Conservation (phyloP, 2,888 invertebrate genomes). For the Leucania comma region DNA sequence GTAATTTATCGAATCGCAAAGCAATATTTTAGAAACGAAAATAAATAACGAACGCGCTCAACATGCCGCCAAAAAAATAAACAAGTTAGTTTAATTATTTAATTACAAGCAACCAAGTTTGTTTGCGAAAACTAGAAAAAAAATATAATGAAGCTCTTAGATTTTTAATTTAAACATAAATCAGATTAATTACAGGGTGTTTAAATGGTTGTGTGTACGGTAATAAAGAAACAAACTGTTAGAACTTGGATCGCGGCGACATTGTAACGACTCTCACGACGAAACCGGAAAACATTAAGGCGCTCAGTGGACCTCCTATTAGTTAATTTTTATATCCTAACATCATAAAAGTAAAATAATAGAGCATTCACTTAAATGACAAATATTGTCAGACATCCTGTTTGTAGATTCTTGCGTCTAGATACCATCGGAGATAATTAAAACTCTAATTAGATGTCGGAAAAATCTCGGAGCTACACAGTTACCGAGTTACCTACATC, state of each 20-base stretch:
- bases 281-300: slow-evolving; percentile 73
- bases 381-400: slow-evolving; percentile 61
- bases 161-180: slow-evolving; percentile 68
- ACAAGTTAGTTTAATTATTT: slow-evolving; percentile 55
- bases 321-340: slow-evolving; percentile 59
- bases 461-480: slow-evolving; percentile 40
- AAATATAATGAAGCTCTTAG: slow-evolving; percentile 53
- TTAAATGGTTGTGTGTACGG: slow-evolving; percentile 65
- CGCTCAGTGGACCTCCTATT: slow-evolving; percentile 57
- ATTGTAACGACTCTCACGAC: slow-evolving; percentile 64
- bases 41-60: slow-evolving; percentile 25
- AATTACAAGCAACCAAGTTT: slow-evolving; percentile 54
- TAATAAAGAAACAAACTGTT: slow-evolving; percentile 68
- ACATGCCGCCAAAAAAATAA: slow-evolving; percentile 41
- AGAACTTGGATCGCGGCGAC: slow-evolving; percentile 61
- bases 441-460: slow-evolving; percentile 44
- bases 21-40: slow-evolving; percentile 16
- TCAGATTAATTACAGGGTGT: slow-evolving; percentile 69
- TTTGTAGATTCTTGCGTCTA: slow-evolving; percentile 35
- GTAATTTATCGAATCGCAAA: slow-evolving; percentile 18
- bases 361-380: slow-evolving; percentile 52
- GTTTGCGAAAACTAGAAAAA: slow-evolving; percentile 48
- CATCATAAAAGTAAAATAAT: slow-evolving; percentile 53
- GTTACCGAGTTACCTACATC: slow-evolving; percentile 48
- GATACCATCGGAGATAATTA: slow-evolving; percentile 44